Base-by-base conservation (phyloP, 2,888 invertebrate species). In the Maniola hyperantus region DNA sequence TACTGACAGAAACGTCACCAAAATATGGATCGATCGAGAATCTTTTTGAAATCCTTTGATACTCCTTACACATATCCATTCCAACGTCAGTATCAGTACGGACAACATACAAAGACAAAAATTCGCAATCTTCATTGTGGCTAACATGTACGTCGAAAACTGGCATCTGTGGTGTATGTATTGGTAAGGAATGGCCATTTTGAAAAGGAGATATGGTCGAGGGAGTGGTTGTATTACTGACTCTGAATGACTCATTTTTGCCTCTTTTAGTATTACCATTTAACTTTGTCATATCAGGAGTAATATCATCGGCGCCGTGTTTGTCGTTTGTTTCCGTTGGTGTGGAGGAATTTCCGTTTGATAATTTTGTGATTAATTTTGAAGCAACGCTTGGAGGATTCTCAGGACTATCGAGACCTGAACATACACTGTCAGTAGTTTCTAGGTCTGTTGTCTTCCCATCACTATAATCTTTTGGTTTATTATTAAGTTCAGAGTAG, bases 201-300 rank as follows among this genome's bases (percentile, higher is more conserved):
- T 89, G 88, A 59, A 92, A 74, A 0, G 92, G 92, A 0, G 93
- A 93, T 72, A 91, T 91, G 0, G 92, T 92, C 0, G 93, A 92
- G 0, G 92, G 91, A 6, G 92, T 92, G 6, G 89, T 89, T 1
- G 82, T 86, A 54, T 89, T 92, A 71, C 88, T 91, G 5, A 76
- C 82, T 66, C 88, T 78, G 71, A 88, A 92, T 0, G 86, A 87
- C 34, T 91, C 92, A 44, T 84, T 87, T 74, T 90, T 90, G 1
- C 77, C 80, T 51, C 83, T 79, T 62, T 86, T 87, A 0, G 87
- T 88, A 57, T 76, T 80, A 0, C 79, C 73, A 46, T 79, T 84
- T 1, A 88, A 68, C 72, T 88, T 88, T 0, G 75, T 46, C 81
- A 86, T 84, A 71, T 92, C 91, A 0, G 92, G 92, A 8, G 93